A percentile compares a stretch with the other conserved stretches of the same genome.
These are phyloP conservation scores for Oenanthe oenanthe DNA, from an alignment of 2,113 vertebrate genomes.

Conservation along the genomic window DNA sequence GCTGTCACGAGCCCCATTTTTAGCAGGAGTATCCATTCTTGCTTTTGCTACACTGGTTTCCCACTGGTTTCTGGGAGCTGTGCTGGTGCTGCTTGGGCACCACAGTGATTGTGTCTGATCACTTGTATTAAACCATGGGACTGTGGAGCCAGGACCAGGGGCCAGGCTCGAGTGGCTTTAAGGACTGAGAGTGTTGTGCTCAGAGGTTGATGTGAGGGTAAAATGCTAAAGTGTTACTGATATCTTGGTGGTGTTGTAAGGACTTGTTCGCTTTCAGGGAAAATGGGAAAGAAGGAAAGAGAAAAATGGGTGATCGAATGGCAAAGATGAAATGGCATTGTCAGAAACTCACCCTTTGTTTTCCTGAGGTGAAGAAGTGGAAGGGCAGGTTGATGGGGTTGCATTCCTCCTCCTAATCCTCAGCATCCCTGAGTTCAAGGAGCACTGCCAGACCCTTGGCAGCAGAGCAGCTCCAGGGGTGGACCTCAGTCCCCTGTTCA, in stretches of 20 bases:
- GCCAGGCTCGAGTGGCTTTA: not conserved
- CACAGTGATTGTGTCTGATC: not conserved
- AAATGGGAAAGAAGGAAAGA: not conserved
- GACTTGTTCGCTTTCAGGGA: not conserved
- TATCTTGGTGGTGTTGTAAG: not conserved
- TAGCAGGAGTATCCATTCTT: not conserved
- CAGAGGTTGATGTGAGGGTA: not conserved
- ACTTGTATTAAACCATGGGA: not conserved
- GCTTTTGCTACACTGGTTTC: not conserved
- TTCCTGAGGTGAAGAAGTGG: not conserved
- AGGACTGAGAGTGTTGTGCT: not conserved
- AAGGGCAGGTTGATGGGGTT: not conserved
- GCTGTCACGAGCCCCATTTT: not conserved
- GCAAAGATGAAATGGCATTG: not conserved
- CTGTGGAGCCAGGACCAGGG: not conserved
- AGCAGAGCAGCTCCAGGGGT: not conserved
- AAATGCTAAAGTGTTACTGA: not conserved
- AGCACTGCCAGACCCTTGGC: not conserved
- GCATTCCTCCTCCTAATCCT: not conserved
- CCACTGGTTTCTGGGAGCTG: rapidly evolving
- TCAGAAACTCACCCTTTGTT: not conserved
- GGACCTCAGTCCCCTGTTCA: not conserved
- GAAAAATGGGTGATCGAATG: not conserved
- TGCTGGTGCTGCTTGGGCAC: not conserved
- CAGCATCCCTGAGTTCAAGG: not conserved